These are phyloP conservation scores for Neria commutata DNA, from an alignment of 2,888 invertebrate genomes.

Conservation along the genomic window DNA sequence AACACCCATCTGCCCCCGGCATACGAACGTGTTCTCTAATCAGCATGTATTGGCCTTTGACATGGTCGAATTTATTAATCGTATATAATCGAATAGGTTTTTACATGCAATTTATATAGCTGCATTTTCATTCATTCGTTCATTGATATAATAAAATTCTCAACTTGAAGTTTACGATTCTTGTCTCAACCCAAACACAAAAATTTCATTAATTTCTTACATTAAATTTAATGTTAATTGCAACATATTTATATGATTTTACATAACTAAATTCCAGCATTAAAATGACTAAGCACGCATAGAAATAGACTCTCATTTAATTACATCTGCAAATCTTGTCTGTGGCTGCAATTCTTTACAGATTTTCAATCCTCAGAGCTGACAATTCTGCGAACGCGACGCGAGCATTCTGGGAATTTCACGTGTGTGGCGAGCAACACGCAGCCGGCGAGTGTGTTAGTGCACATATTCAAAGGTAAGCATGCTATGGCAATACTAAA, in stretches of 20 bases:
- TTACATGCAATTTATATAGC: no score
- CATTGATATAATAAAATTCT: no score
- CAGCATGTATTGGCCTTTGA: no score
- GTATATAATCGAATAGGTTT: no score
- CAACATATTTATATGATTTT: neutral
- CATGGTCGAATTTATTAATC: no score
- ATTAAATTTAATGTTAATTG: no score
- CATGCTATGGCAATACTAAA: conserved; percentile 26
- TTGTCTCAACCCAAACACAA: no score
- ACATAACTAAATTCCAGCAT: neutral
- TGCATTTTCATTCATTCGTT: no score
- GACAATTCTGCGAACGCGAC: conserved; percentile 63
- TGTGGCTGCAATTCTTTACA: conserved; percentile 42
- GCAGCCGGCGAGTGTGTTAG: conserved; percentile 83
- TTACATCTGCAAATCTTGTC: conserved; percentile 14
- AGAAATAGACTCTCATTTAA: conserved; percentile 1
- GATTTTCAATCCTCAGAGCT: conserved; percentile 63
- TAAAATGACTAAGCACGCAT: neutral
- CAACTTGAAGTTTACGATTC: no score
- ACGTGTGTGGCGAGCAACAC: conserved; percentile 90
- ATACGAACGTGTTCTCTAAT: no score
- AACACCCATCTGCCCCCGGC: no score
- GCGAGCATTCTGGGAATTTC: conserved; percentile 83
- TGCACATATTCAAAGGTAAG: conserved; percentile 89
- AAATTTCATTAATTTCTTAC: no score